Base-by-base conservation (phyloP, 2,113 vertebrate genomes). In the Lontra canadensis region DNA sequence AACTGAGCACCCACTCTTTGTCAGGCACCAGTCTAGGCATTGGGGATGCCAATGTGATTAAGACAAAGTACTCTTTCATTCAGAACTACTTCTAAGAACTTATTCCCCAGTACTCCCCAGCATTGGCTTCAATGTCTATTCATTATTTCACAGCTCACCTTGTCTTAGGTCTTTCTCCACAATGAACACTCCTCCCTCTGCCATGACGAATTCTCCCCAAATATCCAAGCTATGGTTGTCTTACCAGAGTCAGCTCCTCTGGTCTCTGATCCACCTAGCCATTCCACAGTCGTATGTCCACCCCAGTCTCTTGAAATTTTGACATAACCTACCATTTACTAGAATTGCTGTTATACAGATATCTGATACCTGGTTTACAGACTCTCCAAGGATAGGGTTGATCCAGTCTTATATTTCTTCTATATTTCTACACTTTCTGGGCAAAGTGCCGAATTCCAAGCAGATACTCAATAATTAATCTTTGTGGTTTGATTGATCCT, bases 401-500 rank as follows among this genome's bases (percentile, higher is more conserved):
- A 61, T 23, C 57, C 55, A 17, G 29, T n/a, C 61, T 34, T 81
- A 39, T 1, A 3, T 96, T 63, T 90, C 11, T 20, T 36, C 81
- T 88, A 0, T 78, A 80, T 96, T 67, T 78, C 81, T 73, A 18
- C 21, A 31, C 21, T 85, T 23, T 47, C 94, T 73, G 92, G 93
- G 90, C 69, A 36, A 18, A 57, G 44, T 90, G 94, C 83, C 14
- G 0, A 83, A 71, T 57, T 87, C 94, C 8, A 36, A 96, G 36
- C 49, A 84, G 80, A 78, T 78, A 52, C 69, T 92, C 92, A 71
- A 82, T 95, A 95, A 95, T 96, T 91, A 90, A 88, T 96, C 65
- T 93, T 82, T 25, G n/a, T 31, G 59, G 93, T 93, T 94, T 93
- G 88, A 94, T 96, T 94, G 97, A 97, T 95, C 84, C 73, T 85